A percentile compares a stretch with the other conserved stretches of the same genome.
Conservation (phyloP, 2,797 vertebrate species). For the Enteromius mattozi region DNA sequence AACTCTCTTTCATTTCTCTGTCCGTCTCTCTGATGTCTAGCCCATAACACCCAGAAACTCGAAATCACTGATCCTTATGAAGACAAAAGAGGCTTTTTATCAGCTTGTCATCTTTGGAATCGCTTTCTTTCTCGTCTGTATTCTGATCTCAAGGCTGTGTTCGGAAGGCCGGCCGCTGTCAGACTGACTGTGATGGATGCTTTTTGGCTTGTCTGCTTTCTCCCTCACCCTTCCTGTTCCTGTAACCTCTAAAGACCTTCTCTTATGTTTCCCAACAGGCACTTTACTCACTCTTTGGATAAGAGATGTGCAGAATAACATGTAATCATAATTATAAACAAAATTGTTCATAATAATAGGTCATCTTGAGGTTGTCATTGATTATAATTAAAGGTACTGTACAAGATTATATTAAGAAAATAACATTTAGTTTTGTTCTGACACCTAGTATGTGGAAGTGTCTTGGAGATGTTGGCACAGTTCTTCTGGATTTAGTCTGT, state of each 20-base stretch:
- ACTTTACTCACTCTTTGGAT: background rate
- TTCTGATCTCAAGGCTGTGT: constrained; percentile 52
- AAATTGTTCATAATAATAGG: background rate
- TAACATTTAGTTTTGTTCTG: background rate
- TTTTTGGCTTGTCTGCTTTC: background rate
- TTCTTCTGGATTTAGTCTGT: too few relatives aligned
- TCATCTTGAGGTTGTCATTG: background rate
- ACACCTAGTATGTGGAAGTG: too few relatives aligned
- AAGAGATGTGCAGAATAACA: background rate
- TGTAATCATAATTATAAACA: background rate
- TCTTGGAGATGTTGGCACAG: too few relatives aligned
- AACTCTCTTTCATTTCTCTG: constrained; percentile 16
- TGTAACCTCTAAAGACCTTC: background rate
- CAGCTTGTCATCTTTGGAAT: constrained; percentile 30
- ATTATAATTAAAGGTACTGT: background rate
- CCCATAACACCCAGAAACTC: background rate
- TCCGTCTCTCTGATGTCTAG: constrained; percentile 28
- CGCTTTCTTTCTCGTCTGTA: constrained; percentile 26
- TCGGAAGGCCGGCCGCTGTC: background rate
- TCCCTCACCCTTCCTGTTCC: background rate
- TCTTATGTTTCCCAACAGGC: background rate
- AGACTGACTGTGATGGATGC: background rate
- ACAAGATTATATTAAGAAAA: background rate
- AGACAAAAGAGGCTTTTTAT: constrained; percentile 49
- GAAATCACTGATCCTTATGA: constrained; percentile 52